Evolutionary conservation across 2,797 vertebrate genomes (phyloP).

Genomic region (Ceyx erithaca): DNA sequence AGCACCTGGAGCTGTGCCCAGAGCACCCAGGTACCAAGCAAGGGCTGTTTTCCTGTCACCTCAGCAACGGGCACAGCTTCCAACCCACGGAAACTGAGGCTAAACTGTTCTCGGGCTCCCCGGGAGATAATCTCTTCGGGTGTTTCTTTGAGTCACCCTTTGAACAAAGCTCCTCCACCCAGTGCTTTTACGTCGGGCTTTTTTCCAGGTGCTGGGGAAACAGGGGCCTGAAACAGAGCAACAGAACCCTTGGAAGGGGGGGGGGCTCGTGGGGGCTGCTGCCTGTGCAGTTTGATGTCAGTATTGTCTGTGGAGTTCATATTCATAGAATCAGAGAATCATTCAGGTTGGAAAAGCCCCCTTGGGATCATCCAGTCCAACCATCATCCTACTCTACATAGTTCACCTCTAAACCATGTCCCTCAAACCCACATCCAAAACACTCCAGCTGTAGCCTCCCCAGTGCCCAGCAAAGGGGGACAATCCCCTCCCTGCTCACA

Average conservation of each 20-base stretch:
- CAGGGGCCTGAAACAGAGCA: background rate
- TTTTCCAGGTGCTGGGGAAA: background rate
- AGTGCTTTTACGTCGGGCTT: rapidly evolving
- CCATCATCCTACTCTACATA: no score
- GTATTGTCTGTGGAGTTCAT: background rate
- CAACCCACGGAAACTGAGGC: background rate
- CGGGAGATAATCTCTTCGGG: background rate
- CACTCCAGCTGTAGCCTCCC: no score
- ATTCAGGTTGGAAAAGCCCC: no score
- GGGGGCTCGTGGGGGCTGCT: background rate
- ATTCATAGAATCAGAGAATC: no score
- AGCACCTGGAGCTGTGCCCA: background rate
- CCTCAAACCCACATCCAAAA: no score
- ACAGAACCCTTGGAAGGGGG: background rate
- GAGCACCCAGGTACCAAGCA: background rate
- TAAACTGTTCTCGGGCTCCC: background rate
- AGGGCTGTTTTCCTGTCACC: background rate
- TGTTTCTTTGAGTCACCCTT: background rate
- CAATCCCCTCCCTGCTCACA: no score
- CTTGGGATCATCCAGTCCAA: no score
- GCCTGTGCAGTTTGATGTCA: background rate
- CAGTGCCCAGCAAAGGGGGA: no score
- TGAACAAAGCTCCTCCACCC: background rate
- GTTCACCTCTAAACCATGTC: no score
- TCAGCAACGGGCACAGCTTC: background rate